phyloP scores from a whole-genome alignment of 2,797 vertebrate genomes.

The Pangasius djambal region DNA sequence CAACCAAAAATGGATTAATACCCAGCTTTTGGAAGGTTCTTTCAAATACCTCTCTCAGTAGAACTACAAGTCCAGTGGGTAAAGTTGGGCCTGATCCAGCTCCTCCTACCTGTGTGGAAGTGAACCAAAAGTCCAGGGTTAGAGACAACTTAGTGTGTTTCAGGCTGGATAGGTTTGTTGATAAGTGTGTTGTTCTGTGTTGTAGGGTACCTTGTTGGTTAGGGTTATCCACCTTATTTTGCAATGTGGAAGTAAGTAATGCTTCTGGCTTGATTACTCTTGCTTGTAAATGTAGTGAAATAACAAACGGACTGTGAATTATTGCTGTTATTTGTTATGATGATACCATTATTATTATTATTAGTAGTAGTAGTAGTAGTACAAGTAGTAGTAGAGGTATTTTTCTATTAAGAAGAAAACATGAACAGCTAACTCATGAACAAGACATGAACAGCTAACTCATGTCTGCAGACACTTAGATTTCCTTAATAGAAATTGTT shows the following conservation, averaged over 20 bases:
- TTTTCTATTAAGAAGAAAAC: no score
- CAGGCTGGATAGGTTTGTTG: background rate
- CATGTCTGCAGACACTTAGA: no score
- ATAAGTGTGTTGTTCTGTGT: background rate
- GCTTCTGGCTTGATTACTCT: background rate
- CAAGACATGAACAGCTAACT: no score
- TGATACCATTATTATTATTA: no score
- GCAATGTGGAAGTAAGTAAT: background rate
- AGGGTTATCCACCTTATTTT: background rate
- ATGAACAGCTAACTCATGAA: no score
- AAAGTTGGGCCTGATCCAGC: background rate
- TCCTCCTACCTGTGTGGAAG: background rate
- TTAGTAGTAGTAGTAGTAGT: no score
- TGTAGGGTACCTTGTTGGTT: background rate
- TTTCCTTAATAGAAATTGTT: background rate
- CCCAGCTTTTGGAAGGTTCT: background rate
- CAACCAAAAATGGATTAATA: background rate
- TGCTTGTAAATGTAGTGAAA: background rate
- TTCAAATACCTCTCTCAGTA: background rate
- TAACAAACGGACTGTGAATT: background rate
- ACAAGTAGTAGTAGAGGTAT: no score
- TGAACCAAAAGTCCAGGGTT: background rate
- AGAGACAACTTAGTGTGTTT: background rate
- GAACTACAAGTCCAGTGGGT: background rate
- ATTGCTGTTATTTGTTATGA: background rate